phyloP scores from a whole-genome alignment of 2,113 vertebrate genomes.

The Mustela nigripes region DNA sequence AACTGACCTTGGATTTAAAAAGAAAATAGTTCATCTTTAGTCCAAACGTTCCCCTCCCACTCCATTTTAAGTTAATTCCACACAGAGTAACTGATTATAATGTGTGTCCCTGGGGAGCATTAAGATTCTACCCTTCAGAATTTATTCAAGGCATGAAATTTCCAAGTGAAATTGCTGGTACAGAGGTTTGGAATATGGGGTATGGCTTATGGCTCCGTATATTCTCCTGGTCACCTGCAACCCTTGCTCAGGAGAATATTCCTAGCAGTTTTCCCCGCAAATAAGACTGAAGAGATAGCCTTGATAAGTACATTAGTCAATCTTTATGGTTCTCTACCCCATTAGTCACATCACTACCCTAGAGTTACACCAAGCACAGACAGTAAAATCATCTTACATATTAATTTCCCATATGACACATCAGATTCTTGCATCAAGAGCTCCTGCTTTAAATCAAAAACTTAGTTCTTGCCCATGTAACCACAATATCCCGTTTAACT shows the following conservation, averaged over 20 bases:
- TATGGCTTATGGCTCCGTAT: neutral
- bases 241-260: neutral
- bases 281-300: slow-evolving; percentile 24
- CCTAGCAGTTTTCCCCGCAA: slow-evolving; percentile 16
- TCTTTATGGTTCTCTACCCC: slow-evolving; percentile 56
- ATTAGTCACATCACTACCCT: slow-evolving; percentile 49
- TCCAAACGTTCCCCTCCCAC: neutral
- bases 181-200: neutral
- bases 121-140: neutral
- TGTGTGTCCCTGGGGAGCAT: neutral
- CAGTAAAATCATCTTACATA: slow-evolving; percentile 65
- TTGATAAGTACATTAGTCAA: slow-evolving; percentile 39
- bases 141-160: slow-evolving; percentile 11
- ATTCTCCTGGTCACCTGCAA: slow-evolving; percentile 46
- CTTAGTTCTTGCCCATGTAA: slow-evolving; percentile 46
- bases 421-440: slow-evolving; percentile 20
- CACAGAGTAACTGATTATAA: slow-evolving; percentile 19
- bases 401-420: slow-evolving; percentile 73
- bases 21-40: neutral
- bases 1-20: neutral
- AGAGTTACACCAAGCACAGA: slow-evolving; percentile 48
- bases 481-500: slow-evolving; percentile 56
- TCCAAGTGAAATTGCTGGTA: neutral
- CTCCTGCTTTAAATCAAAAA: slow-evolving; percentile 63
- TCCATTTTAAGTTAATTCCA: slow-evolving; percentile 53